Evolutionary conservation across 2,888 invertebrate genomes (phyloP).

Genomic region (Eulithis prunata): DNA sequence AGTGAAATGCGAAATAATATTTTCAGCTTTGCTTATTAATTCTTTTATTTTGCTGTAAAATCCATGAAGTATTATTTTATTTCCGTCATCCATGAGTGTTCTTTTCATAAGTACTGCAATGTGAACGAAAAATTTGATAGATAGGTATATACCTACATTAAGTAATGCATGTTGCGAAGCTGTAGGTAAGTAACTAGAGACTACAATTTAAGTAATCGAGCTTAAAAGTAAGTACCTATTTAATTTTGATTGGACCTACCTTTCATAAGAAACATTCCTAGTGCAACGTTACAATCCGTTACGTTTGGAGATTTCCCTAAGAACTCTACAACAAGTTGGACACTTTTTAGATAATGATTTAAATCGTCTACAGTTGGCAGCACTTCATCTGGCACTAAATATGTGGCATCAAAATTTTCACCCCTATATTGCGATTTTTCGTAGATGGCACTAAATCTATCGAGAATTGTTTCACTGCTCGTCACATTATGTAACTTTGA

Average conservation of each 20-base stretch:
- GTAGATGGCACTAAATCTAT: constrained; percentile 3
- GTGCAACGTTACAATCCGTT: constrained; percentile 8
- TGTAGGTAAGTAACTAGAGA: background rate
- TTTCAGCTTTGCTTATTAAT: constrained; percentile 9
- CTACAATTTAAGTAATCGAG: no score
- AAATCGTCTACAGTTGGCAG: constrained; percentile 6
- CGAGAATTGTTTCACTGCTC: background rate
- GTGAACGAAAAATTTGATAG: background rate
- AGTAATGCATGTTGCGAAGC: background rate
- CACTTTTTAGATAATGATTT: constrained; percentile 7
- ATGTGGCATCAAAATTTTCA: constrained; percentile 7
- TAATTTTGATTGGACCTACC: background rate
- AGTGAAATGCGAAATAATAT: constrained; percentile 13
- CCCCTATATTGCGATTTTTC: constrained; percentile 4
- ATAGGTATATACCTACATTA: background rate
- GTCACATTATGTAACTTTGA: background rate
- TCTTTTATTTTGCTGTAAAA: background rate
- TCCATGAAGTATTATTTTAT: constrained; percentile 8
- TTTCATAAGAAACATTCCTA: constrained; percentile 15
- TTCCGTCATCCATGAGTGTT: constrained; percentile 6
- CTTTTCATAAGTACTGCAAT: constrained; percentile 13
- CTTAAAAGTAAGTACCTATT: background rate
- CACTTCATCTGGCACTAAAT: constrained; percentile 6
- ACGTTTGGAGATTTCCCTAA: constrained; percentile 8
- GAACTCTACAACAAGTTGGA: constrained; percentile 11